Evolutionary conservation across 2,888 invertebrate genomes (phyloP).

Genomic region (Rhamnusium bicolor): DNA sequence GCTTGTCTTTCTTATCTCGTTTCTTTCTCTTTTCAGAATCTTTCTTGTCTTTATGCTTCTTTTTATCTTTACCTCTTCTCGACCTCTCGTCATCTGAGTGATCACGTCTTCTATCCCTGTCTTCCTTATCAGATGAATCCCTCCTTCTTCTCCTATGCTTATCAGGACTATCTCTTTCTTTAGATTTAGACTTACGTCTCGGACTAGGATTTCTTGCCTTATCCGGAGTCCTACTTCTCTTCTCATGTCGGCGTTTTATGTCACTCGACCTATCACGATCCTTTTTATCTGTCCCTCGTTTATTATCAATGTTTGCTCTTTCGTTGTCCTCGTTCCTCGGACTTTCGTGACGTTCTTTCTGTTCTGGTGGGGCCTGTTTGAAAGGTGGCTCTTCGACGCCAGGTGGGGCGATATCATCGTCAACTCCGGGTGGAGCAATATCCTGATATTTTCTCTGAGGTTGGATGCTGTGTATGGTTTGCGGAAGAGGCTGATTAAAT

Average conservation of each 20-base stretch:
- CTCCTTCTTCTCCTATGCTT: conserved; percentile 65
- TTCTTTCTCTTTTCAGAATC: conserved; percentile 70
- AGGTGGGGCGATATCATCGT: conserved; percentile 76
- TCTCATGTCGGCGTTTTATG: conserved; percentile 49
- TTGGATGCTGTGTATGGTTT: conserved; percentile 55
- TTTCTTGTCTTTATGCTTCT: conserved; percentile 74
- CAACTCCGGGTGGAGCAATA: conserved; percentile 59
- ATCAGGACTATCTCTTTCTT: conserved; percentile 64
- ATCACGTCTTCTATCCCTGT: conserved; percentile 61
- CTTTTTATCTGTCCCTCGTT: conserved; percentile 34
- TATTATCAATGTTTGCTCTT: conserved; percentile 39
- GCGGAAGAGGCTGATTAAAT: conserved; percentile 51
- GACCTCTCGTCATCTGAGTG: conserved; percentile 66
- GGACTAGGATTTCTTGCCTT: conserved; percentile 61
- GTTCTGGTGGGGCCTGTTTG: conserved; percentile 70
- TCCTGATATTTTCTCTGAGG: conserved; percentile 55
- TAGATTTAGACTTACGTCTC: conserved; percentile 69
- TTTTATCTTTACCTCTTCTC: conserved; percentile 72
- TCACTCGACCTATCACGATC: conserved; percentile 43
- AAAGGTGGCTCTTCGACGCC: conserved; percentile 78
- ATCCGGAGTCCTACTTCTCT: conserved; percentile 56
- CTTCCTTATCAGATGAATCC: conserved; percentile 60
- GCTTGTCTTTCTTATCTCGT: conserved; percentile 70
- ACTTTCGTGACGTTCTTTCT: conserved; percentile 37
- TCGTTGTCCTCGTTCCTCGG: conserved; percentile 48